A percentile compares a stretch with the other conserved stretches of the same genome.
These are phyloP conservation scores for Hoplostethus atlanticus DNA, from an alignment of 2,797 vertebrate genomes.

Conservation along the genomic window DNA sequence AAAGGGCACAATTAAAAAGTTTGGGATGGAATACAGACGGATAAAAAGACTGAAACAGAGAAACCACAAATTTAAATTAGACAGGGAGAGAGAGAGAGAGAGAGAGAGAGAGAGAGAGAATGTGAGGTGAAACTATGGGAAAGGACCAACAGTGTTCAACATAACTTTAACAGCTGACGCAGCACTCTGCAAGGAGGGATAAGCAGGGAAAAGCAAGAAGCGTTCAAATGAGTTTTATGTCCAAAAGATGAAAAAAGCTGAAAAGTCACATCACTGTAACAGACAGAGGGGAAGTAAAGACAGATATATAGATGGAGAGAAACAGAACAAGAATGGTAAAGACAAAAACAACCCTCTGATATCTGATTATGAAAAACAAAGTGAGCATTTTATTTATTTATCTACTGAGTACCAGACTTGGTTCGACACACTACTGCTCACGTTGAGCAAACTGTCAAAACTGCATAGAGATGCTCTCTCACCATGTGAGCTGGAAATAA, in stretches of 20 bases:
- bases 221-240: slow-evolving; percentile 18
- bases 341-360: too few relatives aligned
- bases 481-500: slow-evolving; percentile 42
- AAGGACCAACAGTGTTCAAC: slow-evolving; percentile 17
- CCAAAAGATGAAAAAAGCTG: neutral
- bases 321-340: too few relatives aligned
- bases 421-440: neutral
- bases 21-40: slow-evolving; percentile 15
- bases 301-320: too few relatives aligned
- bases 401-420: too few relatives aligned
- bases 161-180: slow-evolving; percentile 42
- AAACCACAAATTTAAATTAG: slow-evolving; percentile 12
- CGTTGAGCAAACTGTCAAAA: too few relatives aligned
- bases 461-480: slow-evolving; percentile 19
- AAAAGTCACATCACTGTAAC: too few relatives aligned
- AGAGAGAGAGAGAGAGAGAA: neutral
- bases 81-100: slow-evolving; percentile 16
- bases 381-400: too few relatives aligned
- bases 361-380: too few relatives aligned
- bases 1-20: slow-evolving; percentile 64
- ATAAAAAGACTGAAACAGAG: slow-evolving; percentile 4
- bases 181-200: slow-evolving; percentile 6
- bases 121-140: slow-evolving; percentile 1
- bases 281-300: too few relatives aligned
- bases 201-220: neutral